Conservation (phyloP, 2,888 invertebrate genomes). For the Aradus depressus region DNA sequence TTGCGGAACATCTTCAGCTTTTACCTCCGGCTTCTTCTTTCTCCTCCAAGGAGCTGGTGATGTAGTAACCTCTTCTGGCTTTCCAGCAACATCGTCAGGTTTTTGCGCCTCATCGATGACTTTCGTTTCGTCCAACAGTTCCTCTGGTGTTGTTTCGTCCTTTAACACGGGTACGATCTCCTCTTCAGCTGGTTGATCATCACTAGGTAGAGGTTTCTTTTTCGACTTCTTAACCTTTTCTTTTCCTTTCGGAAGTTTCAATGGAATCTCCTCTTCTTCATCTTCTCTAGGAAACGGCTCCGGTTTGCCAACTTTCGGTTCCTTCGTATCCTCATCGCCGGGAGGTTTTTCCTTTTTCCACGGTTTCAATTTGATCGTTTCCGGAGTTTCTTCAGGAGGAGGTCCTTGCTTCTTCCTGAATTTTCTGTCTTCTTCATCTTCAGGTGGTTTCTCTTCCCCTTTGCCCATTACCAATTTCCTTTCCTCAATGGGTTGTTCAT, state of each 20-base stretch:
- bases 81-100: too few species aligned
- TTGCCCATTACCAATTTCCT: slow-evolving; percentile 27
- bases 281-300: slow-evolving; percentile 19
- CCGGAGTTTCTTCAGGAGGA: slow-evolving; percentile 36
- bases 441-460: slow-evolving; percentile 30
- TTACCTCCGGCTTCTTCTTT: slow-evolving; percentile 16
- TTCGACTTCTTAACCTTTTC: slow-evolving; percentile 16
- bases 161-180: too few species aligned
- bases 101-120: background rate
- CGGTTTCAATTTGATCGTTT: slow-evolving; percentile 35
- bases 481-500: slow-evolving; percentile 28
- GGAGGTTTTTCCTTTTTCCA: slow-evolving; percentile 35
- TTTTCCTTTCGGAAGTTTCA: slow-evolving; percentile 1
- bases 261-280: slow-evolving; percentile 13
- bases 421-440: slow-evolving; percentile 34
- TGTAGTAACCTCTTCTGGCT: slow-evolving; percentile 32
- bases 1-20: slow-evolving; percentile 14
- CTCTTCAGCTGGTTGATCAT: slow-evolving; percentile 32
- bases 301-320: slow-evolving; percentile 22
- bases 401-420: slow-evolving; percentile 38
- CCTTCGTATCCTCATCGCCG: slow-evolving; percentile 31
- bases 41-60: slow-evolving; percentile 22
- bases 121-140: slow-evolving; percentile 25
- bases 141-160: too few species aligned
- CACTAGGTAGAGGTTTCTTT: slow-evolving; percentile 34